A percentile compares a stretch with the other conserved stretches of the same genome.
Evolutionary conservation across 1,140 invertebrate species (phyloP).

Genomic region (Batillaria attramentaria): DNA sequence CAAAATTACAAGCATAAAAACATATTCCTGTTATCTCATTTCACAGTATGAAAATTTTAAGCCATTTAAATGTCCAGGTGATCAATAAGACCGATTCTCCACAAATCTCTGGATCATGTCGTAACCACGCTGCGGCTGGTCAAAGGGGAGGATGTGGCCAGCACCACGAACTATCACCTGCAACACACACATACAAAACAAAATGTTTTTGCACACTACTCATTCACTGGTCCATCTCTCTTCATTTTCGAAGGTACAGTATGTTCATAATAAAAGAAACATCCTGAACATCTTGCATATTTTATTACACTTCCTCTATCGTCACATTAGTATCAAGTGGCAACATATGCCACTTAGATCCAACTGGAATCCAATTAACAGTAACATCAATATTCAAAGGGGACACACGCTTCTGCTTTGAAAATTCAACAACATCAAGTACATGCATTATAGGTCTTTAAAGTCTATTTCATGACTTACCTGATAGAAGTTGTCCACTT

Average conservation of each 20-base stretch:
- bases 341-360: neutral
- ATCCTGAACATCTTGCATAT: neutral
- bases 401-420: too few relatives aligned
- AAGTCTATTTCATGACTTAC: slow-evolving; percentile 69
- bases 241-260: neutral
- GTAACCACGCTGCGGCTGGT: slow-evolving; percentile 85
- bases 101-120: slow-evolving; percentile 86
- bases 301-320: neutral
- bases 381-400: neutral
- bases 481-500: slow-evolving; percentile 82
- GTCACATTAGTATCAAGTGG: neutral
- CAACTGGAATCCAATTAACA: neutral
- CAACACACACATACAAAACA: slow-evolving; percentile 2
- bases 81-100: too few relatives aligned
- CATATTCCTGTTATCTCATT: too few relatives aligned
- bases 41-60: too few relatives aligned
- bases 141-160: slow-evolving; percentile 87
- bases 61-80: too few relatives aligned
- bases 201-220: neutral
- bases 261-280: neutral
- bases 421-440: neutral
- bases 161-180: slow-evolving; percentile 73
- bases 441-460: neutral
- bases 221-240: neutral
- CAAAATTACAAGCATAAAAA: too few relatives aligned